These are phyloP conservation scores for Kuschelorhynchus macadamiae DNA, from an alignment of 2,888 invertebrate genomes.

Conservation along the genomic window DNA sequence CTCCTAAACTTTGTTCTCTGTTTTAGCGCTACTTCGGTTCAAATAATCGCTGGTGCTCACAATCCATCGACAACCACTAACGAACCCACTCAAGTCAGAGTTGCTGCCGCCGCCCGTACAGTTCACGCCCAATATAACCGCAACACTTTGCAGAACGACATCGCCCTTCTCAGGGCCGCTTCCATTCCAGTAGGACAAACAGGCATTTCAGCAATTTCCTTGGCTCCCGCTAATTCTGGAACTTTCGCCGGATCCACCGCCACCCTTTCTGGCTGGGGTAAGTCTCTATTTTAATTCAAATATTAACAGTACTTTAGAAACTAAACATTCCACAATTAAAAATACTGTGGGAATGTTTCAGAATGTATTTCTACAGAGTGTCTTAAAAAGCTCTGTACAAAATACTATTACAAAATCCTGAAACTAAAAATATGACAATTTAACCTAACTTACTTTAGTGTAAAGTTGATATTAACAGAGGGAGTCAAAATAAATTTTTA, in stretches of 20 bases:
- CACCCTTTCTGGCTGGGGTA: slow-evolving; percentile 70
- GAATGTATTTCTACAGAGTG: no score
- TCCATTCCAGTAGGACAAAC: not conserved
- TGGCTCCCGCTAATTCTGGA: slow-evolving; percentile 17
- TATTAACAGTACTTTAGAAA: no score
- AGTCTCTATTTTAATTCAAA: no score
- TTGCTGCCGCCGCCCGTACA: not conserved
- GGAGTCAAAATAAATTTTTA: no score
- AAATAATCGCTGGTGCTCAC: slow-evolving; percentile 19
- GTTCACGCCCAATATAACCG: slow-evolving; percentile 21
- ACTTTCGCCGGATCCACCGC: slow-evolving; percentile 64
- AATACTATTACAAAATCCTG: no score
- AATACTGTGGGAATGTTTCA: no score
- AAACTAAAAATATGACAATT: no score
- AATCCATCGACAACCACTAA: not conserved
- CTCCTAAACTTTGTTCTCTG: not conserved
- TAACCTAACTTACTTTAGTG: no score
- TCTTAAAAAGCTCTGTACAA: no score
- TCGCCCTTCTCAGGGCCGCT: not conserved
- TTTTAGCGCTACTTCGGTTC: not conserved
- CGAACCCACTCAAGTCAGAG: slow-evolving; percentile 11
- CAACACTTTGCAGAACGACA: slow-evolving; percentile 19
- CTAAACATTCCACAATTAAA: no score
- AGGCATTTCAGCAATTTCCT: not conserved
- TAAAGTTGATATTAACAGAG: no score